phyloP scores from a whole-genome alignment of 2,113 vertebrate species.

The Onychorhynchus coronatus region DNA sequence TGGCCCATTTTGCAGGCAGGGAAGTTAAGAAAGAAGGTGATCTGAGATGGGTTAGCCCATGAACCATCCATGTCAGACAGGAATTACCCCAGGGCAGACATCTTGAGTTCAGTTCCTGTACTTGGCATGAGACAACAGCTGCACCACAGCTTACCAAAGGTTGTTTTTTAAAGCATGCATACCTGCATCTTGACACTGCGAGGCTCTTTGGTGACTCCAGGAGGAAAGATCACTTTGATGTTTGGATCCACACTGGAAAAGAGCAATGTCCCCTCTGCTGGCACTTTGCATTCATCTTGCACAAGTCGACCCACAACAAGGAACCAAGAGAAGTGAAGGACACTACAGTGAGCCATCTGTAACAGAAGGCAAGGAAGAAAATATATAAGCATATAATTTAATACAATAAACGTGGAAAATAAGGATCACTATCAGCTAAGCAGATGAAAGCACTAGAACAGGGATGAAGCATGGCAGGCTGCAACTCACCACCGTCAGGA shows the following conservation, averaged over 20 bases:
- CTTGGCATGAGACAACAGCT: neutral
- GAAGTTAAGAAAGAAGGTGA: neutral
- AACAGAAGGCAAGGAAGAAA: neutral
- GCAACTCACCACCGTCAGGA: neutral
- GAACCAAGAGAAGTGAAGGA: constrained; percentile 95
- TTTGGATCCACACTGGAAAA: constrained; percentile 83
- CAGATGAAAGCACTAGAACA: neutral
- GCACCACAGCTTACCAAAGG: neutral
- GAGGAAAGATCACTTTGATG: constrained; percentile 88
- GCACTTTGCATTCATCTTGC: constrained; percentile 82
- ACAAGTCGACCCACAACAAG: constrained; percentile 85
- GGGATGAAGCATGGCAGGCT: neutral
- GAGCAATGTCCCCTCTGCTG: constrained; percentile 79
- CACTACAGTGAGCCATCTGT: constrained; percentile 82
- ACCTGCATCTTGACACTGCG: constrained; percentile 77
- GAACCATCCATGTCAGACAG: neutral
- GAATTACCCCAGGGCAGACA: neutral
- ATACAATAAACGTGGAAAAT: neutral
- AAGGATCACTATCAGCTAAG: neutral
- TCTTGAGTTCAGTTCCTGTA: neutral
- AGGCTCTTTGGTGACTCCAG: constrained; percentile 77
- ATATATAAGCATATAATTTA: neutral
- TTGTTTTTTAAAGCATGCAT: neutral
- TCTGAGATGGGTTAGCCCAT: neutral
- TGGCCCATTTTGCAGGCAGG: neutral